Percentiles rank a stretch among this genome's conserved stretches.
These are phyloP conservation scores for Apoderus coryli DNA, from an alignment of 2,888 invertebrate genomes.

Conservation along the genomic window DNA sequence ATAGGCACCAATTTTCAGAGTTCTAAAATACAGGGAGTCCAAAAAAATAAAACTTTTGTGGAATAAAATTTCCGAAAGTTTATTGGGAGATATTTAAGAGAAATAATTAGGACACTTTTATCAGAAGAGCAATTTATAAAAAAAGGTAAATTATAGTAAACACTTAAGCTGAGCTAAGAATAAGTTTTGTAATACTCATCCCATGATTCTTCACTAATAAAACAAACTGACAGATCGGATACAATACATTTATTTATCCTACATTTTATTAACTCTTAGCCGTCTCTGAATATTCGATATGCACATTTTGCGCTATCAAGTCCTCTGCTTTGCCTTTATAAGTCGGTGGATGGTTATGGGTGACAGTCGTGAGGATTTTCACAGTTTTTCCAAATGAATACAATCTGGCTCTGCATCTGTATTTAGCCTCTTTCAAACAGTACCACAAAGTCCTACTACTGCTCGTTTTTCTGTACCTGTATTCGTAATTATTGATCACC, in stretches of 20 bases:
- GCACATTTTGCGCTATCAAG: slow-evolving; percentile 12
- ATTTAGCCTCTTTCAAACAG: slow-evolving; percentile 17
- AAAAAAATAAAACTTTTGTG: no score
- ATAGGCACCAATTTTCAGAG: no score
- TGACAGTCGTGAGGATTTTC: slow-evolving; percentile 12
- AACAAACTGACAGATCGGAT: no score
- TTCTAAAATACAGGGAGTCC: no score
- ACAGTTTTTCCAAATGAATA: slow-evolving; percentile 19
- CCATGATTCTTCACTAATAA: no score
- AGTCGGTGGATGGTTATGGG: slow-evolving; percentile 18
- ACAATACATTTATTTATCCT: slow-evolving; percentile 5
- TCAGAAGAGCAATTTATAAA: no score
- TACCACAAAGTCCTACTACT: slow-evolving; percentile 19
- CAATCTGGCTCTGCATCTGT: slow-evolving; percentile 18
- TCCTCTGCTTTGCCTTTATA: slow-evolving; percentile 5
- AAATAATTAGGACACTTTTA: no score
- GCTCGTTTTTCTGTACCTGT: slow-evolving; percentile 14
- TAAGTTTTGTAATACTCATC: no score
- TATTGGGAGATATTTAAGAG: no score
- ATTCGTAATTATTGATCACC: slow-evolving; percentile 16
- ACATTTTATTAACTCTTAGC: slow-evolving; percentile 5
- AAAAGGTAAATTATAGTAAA: no score
- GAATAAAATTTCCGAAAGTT: no score
- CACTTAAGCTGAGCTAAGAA: no score
- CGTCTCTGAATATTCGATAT: slow-evolving; percentile 7